Base-by-base conservation (phyloP, 2,888 invertebrate genomes). In the Chrysomela aeneicollis region DNA sequence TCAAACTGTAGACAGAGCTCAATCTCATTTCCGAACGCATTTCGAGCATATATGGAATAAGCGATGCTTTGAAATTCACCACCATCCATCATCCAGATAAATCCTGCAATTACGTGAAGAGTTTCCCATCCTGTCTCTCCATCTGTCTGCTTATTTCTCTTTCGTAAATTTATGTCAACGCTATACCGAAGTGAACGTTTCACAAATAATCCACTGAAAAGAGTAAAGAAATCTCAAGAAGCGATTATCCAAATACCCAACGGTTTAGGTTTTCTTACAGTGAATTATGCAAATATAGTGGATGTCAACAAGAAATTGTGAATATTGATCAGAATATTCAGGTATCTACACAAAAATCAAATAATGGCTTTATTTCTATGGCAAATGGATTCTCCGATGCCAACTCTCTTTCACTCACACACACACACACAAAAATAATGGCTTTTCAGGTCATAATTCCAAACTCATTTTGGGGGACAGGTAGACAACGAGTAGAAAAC, bases 81-180 rank as follows among this genome's bases (percentile, higher is more conserved):
- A 35, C 57, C 54, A 64, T 64, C 64, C 57, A 64, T 64, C 64
- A 64, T 61, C 54, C 64, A 49, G 64, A 61, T 60, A 64, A 64
- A 64, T 64, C 64, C 64, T 37, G 61, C 64, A 64, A 64, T 64
- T 64, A 64, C 64, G 57, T 15, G 64, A 61, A 61, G 55, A 53
- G 64, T 55, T 51, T 63, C 53, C 50, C 32, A 49, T 51, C 61
- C 57, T 54, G 64, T 64, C 61, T 57, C 60, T 64, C 61, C 64
- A 22, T 57, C 59, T 63, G 70, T 47, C 68, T 68, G 61, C 59
- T 70, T 69, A 59, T 71, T 69, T 65, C 46, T 52, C 19, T 32
- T 19, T 60, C 47, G 64, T 55, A 51, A 62, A 59, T 59, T 49
- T 59, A 55, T 55, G 64, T 64, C 64, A 55, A 55, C 37, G 42